Conservation (phyloP, 2,113 vertebrate species). For the Cynopterus brachyotis region DNA sequence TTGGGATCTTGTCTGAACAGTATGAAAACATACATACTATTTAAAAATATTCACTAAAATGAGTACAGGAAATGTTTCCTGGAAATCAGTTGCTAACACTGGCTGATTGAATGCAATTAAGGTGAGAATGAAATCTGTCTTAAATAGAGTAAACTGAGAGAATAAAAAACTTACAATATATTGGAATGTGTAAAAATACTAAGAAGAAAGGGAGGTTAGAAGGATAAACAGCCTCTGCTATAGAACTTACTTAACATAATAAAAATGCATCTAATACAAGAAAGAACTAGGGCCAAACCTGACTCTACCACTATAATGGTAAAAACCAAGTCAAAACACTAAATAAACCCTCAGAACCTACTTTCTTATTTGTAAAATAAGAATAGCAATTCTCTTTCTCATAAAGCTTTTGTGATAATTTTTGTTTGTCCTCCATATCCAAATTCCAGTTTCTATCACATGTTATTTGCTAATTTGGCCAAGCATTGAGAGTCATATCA, state of each 20-base stretch:
- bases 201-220: background rate
- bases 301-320: background rate
- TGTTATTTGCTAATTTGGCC: background rate
- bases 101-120: background rate
- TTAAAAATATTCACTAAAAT: background rate
- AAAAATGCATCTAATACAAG: background rate
- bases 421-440: background rate
- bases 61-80: background rate
- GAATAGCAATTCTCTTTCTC: background rate
- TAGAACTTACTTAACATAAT: background rate
- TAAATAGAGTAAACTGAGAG: background rate
- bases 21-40: background rate
- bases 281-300: background rate
- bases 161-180: background rate
- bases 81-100: background rate
- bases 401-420: background rate
- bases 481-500: background rate
- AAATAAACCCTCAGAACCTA: background rate
- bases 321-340: background rate
- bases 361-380: background rate
- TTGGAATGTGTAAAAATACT: background rate
- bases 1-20: background rate
- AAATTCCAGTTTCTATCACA: background rate
- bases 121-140: background rate
- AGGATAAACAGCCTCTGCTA: background rate